Evolutionary conservation across 2,888 invertebrate genomes (phyloP).

Genomic region (Blastobasis adustella): DNA sequence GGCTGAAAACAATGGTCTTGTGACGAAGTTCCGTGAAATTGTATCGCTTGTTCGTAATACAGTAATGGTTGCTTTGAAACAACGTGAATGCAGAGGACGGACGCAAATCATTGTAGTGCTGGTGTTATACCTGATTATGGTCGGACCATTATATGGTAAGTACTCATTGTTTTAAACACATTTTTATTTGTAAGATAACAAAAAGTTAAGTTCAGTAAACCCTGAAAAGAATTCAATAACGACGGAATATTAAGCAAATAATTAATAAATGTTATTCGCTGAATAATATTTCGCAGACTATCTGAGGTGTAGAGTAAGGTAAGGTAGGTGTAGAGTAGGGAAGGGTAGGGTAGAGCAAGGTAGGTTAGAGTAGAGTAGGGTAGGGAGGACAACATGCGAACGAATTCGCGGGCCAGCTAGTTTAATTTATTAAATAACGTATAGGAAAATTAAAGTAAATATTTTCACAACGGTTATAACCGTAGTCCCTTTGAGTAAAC

Average conservation of each 20-base stretch:
- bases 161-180: constrained; percentile 5
- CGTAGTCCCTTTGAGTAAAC: no score
- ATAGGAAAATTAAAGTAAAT: no score
- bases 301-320: background rate
- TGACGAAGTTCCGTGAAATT: constrained; percentile 37
- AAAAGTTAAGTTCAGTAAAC: background rate
- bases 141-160: constrained; percentile 69
- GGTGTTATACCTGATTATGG: constrained; percentile 56
- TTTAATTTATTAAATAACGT: no score
- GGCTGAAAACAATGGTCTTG: constrained; percentile 18
- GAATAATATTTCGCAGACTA: no score
- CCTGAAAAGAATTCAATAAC: background rate
- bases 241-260: background rate
- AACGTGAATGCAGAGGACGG: constrained; percentile 45
- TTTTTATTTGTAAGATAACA: background rate
- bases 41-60: constrained; percentile 54
- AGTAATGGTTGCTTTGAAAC: constrained; percentile 49
- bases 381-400: background rate
- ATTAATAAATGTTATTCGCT: no score
- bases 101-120: constrained; percentile 54
- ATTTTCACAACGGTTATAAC: no score
- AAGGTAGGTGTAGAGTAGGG: background rate
- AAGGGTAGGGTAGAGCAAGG: background rate
- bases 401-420: no score
- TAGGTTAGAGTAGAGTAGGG: background rate